These are phyloP conservation scores for Eucidaris tribuloides DNA, from an alignment of 35 echinoderm and acorn worm species.

Conservation along the genomic window DNA sequence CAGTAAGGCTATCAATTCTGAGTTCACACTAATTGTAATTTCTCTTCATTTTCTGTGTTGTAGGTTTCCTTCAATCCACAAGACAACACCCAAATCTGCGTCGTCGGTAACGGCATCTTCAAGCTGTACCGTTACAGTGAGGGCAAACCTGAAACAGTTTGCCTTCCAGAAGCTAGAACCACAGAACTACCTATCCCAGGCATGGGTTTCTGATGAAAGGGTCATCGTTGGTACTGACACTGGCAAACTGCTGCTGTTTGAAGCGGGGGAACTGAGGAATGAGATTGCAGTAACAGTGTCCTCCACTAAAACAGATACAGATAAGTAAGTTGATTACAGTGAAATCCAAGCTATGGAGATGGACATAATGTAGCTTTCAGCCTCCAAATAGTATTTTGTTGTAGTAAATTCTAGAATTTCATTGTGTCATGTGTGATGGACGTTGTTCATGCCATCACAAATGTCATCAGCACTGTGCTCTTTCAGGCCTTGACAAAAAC, in stretches of 20 bases:
- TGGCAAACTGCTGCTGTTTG: constrained; percentile 91
- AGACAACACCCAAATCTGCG: constrained; percentile 98
- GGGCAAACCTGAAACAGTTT: constrained; percentile 98
- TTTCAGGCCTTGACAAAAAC: no score
- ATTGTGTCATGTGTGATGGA: no score
- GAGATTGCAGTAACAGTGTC: constrained; percentile 65
- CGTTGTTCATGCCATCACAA: no score
- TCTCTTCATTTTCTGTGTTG: neutral
- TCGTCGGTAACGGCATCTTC: constrained; percentile 96
- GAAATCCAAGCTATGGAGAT: no score
- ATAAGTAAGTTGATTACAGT: constrained; percentile 84
- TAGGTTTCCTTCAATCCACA: constrained; percentile 98
- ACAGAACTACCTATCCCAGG: constrained; percentile 94
- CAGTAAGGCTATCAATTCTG: no score
- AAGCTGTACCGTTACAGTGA: constrained; percentile 99
- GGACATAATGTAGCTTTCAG: no score
- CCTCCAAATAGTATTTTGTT: no score
- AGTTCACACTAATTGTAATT: no score
- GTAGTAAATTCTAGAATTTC: no score
- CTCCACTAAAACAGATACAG: constrained; percentile 48
- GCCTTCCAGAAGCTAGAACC: constrained; percentile 98
- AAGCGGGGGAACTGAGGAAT: constrained; percentile 88
- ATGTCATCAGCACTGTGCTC: no score
- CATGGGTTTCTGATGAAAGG: constrained; percentile 98
- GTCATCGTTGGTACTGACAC: constrained; percentile 93